These are phyloP conservation scores for Temnothorax unifasciatus DNA, from an alignment of 2,888 invertebrate genomes.

Conservation along the genomic window DNA sequence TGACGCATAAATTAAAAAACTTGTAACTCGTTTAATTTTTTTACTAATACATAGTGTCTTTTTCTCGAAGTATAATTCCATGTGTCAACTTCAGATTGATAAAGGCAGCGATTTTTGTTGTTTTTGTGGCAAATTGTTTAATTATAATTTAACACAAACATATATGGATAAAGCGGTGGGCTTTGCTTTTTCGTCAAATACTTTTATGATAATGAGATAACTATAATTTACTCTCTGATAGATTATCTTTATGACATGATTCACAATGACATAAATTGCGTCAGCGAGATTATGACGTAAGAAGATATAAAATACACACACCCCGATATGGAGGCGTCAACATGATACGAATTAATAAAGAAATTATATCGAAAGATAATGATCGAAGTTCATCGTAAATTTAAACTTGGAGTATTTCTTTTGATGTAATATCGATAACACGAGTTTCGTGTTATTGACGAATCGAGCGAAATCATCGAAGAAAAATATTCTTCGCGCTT, in stretches of 20 bases:
- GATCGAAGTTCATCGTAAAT: not conserved
- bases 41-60: not conserved
- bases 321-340: not conserved
- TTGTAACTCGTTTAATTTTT: not conserved
- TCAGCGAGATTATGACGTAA: conserved; percentile 17
- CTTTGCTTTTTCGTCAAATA: not conserved
- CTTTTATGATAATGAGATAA: not conserved
- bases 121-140: not conserved
- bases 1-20: not conserved
- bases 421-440: not conserved
- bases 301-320: not conserved
- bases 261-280: conserved; percentile 28
- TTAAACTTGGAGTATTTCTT: not conserved
- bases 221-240: not conserved
- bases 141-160: not conserved
- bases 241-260: not conserved
- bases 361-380: not conserved
- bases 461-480: not conserved
- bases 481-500: not conserved
- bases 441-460: not conserved
- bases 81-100: not conserved
- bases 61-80: not conserved
- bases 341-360: conserved; percentile 8
- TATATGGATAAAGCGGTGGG: not conserved
- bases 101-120: not conserved